Evolutionary conservation across 1,140 invertebrate species (phyloP).

Genomic region (Drosophila sulfurigaster): DNA sequence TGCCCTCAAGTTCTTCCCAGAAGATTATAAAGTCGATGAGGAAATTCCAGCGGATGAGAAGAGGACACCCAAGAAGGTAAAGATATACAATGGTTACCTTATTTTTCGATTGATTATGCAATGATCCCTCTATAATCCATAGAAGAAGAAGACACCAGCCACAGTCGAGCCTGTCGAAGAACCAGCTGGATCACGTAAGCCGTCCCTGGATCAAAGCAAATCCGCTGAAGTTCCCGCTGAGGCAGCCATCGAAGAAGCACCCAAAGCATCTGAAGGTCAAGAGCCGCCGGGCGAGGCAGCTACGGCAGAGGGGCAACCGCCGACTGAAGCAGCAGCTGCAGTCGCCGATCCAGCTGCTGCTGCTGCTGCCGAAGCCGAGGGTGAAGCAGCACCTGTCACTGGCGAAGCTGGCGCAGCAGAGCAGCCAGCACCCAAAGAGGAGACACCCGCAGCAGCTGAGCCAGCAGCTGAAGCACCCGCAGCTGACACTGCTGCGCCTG

Average conservation of each 20-base stretch:
- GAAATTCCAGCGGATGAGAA: conserved; percentile 30
- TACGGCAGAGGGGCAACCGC: not conserved
- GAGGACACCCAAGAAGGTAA: conserved; percentile 46
- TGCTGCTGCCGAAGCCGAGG: not conserved
- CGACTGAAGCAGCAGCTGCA: not conserved
- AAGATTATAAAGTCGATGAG: conserved; percentile 85
- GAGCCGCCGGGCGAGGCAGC: not conserved
- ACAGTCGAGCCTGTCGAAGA: not conserved
- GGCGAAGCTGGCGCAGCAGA: not conserved
- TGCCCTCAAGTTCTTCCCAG: conserved; percentile 87
- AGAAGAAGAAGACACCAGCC: not conserved
- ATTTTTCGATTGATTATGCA: not conserved
- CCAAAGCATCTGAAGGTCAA: not conserved
- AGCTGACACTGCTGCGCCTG: not conserved
- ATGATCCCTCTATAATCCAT: not conserved
- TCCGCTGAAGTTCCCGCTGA: not conserved
- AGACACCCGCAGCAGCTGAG: not conserved
- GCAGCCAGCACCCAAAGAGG: not conserved
- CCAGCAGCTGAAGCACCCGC: conserved; percentile 17
- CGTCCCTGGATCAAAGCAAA: not conserved
- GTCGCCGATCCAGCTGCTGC: not conserved
- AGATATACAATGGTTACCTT: too few relatives aligned
- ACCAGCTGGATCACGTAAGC: not conserved
- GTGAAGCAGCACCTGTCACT: not conserved
- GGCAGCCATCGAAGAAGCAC: not conserved